Evolutionary conservation across 2,113 vertebrate species (phyloP).

Genomic region (Platycercus adscitus): DNA sequence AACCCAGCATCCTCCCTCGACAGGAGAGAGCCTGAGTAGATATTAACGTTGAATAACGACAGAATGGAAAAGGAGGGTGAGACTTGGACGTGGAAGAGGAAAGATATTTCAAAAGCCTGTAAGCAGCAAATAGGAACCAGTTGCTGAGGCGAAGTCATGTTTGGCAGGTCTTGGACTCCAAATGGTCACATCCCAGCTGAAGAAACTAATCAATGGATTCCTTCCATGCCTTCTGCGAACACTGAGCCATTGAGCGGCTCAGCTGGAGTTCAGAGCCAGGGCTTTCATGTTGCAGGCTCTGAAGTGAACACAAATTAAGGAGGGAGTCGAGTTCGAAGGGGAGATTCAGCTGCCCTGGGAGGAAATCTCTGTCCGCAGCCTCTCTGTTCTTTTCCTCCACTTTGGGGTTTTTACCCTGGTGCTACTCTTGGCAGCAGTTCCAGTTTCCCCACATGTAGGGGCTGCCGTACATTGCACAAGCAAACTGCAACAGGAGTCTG

Average conservation of each 20-base stretch:
- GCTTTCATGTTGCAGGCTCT: conserved; percentile 61
- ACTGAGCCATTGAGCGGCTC: conserved; percentile 62
- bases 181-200: conserved; percentile 62
- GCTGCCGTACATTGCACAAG: neutral
- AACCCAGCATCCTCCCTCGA: neutral
- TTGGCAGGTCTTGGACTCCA: conserved; percentile 44
- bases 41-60: neutral
- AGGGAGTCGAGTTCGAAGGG: neutral
- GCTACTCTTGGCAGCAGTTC: neutral
- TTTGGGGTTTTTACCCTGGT: neutral
- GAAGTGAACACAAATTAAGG: conserved; percentile 63
- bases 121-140: conserved; percentile 64
- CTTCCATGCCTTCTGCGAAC: conserved; percentile 58
- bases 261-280: conserved; percentile 54
- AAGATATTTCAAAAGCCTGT: conserved; percentile 38
- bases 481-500: neutral
- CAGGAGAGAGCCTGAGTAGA: neutral
- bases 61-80: conserved; percentile 53
- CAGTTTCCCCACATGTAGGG: accelerated
- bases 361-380: neutral
- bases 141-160: conserved; percentile 53
- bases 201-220: conserved; percentile 66
- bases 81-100: conserved; percentile 47
- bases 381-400: neutral
- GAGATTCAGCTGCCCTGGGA: neutral